Base-by-base conservation (phyloP, 1,140 invertebrate genomes). In the Microplitis demolitor region DNA sequence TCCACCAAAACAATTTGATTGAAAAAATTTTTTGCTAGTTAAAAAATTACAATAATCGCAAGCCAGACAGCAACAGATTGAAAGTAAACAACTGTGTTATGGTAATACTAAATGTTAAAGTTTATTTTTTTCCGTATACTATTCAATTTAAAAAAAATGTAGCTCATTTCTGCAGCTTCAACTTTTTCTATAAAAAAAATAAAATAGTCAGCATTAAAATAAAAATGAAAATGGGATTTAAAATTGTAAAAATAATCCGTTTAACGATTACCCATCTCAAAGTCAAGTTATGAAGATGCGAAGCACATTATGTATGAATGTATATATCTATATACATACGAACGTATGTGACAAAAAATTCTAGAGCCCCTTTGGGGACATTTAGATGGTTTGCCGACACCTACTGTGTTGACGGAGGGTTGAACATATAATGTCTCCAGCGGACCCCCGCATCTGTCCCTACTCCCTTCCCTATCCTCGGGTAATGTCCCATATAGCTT, bases 321-420 rank as follows among this genome's bases (percentile, higher is more conserved):
- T 39, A 45, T 39, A 45, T 60, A 72, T 56, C 62, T 16, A 3
- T 58, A 73, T 35, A 14, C 50, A 45, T 45, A 54, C n/a, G 69
- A 72, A 69, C 39, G 39, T 45, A 45, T 45, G 39, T 45, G 39
- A 45, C 39, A 67, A 71, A 77, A 74, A 67, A 74, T 54, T 14
- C 9, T 54, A 67, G 54, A 76, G 72, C 69, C 72, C 74, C 72
- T 74, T 72, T 61, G 74, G 74, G 72, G 69, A 72, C 72, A 76
- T 76, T 78, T 76, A 76, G 73, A 76, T 62, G 68, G 73, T 73
- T 71, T 69, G 76, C 64, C 71, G 64, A 72, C 74, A 73, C 77
- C 72, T 71, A 75, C 76, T 76, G 78, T 77, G 69, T 78, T 75
- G 72, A 72, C 67, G 60, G 66, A 72, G 45, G 66, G 72, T 69